Evolutionary conservation across 2,888 invertebrate species (phyloP), one percentile per base, ranked within the genome.

Genomic region (Byasa hedistus): DNA sequence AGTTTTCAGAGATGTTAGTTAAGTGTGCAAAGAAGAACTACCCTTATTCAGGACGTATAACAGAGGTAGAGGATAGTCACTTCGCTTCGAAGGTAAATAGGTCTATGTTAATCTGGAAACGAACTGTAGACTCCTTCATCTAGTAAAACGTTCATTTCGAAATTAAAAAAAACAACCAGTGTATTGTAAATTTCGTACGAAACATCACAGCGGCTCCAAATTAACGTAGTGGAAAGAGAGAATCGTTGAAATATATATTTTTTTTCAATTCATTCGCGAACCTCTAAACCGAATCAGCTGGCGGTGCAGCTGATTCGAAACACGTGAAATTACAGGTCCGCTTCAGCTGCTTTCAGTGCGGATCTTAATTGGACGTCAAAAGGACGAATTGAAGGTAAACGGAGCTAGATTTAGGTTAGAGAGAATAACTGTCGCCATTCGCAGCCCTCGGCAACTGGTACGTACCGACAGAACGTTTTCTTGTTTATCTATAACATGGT

Each of bases 381-480:
- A 58, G 55, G 62, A 55, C 32, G 62, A 56, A 63, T 63, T 55
- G 32, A 59, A 63, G 62, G 54, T 48, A 66, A 62, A 39, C 61
- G 44, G 17, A 21, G 27, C 19, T 7, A 54, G 54, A 62, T 55
- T 48, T 62, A 58, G 54, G 44, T 48, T 56, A 12, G 57, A 61
- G 57, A 66, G 59, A 32, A 48, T 58, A 58, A 52, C 52, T 56
- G 24, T 59, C 27, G 32, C 55, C 8, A 32, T 32, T 32, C 32
- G 7, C 8, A 7, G 10, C 7, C 32, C 55, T 5, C 51, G 19
- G 44, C 56, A 65, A 65, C 24, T 36, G 59, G 55, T 55, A n/a
- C 12, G 54, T 17, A 44, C 56, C 39, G 22, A n/a, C 32, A 65
- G 5, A 27, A 27, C 27, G 27, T 27, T 27, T 27, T 27, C n/a